phyloP scores from a whole-genome alignment of 2,888 invertebrate species.

The Agonum fuliginosum region DNA sequence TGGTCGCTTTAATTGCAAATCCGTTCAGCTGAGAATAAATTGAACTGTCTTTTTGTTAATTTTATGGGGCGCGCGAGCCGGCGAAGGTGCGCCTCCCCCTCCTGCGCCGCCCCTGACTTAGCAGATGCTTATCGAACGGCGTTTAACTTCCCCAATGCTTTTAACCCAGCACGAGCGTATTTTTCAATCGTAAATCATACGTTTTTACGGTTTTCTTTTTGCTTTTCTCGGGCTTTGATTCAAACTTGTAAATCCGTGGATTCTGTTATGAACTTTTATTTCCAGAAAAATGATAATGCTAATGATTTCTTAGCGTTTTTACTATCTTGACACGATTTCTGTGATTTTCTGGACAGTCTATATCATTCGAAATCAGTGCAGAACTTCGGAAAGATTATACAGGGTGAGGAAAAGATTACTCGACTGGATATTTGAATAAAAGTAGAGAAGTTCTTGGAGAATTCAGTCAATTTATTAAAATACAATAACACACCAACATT shows the following conservation, averaged over 20 bases:
- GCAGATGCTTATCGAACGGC: slow-evolving; percentile 57
- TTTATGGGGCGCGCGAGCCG: slow-evolving; percentile 39
- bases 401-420: too few relatives aligned
- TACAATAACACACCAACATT: too few relatives aligned
- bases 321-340: too few relatives aligned
- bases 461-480: too few relatives aligned
- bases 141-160: slow-evolving; percentile 46
- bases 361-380: too few relatives aligned
- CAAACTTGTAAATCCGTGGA: slow-evolving; percentile 21
- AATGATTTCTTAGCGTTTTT: too few relatives aligned
- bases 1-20: slow-evolving; percentile 53
- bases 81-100: slow-evolving; percentile 17
- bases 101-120: slow-evolving; percentile 38
- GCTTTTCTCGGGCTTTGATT: slow-evolving; percentile 43
- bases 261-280: slow-evolving; percentile 41
- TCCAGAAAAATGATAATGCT: too few relatives aligned
- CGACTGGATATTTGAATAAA: too few relatives aligned
- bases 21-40: slow-evolving; percentile 57
- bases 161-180: slow-evolving; percentile 47
- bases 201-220: slow-evolving; percentile 52
- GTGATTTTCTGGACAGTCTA: too few relatives aligned
- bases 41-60: slow-evolving; percentile 56
- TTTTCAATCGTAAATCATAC: slow-evolving; percentile 59
- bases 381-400: too few relatives aligned
- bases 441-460: too few relatives aligned